phyloP scores from a whole-genome alignment of 30 jellyfish, hydroid and myxozoan genomes.

The Aurelia sp. region DNA sequence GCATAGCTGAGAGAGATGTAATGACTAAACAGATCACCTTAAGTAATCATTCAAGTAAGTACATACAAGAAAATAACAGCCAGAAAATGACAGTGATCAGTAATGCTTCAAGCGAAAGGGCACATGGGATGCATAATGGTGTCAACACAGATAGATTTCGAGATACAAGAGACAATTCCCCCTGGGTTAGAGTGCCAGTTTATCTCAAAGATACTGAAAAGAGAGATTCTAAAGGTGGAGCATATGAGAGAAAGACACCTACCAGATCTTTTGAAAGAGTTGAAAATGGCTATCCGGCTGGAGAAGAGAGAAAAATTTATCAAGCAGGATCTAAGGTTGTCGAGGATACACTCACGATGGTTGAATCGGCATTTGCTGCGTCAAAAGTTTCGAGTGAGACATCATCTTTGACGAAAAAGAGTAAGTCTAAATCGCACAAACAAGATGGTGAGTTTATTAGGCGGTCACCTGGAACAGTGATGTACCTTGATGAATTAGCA shows the following conservation, averaged over 20 bases:
- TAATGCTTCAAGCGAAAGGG: neutral
- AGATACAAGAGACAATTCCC: conserved; percentile 12
- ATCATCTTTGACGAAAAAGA: neutral
- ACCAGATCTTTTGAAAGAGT: neutral
- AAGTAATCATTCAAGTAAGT: neutral
- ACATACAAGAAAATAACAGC: conserved; percentile 2
- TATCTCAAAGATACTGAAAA: conserved; percentile 1
- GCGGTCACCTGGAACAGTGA: conserved; percentile 50
- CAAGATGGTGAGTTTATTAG: neutral
- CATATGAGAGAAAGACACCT: neutral
- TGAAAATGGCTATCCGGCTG: neutral
- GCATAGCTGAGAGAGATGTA: neutral
- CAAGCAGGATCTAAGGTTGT: neutral
- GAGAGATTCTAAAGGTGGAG: conserved; percentile 7
- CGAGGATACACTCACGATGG: conserved; percentile 41
- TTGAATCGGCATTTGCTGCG: conserved; percentile 55
- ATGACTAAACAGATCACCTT: neutral
- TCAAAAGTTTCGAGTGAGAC: conserved; percentile 8
- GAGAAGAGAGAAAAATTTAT: neutral
- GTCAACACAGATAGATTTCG: neutral
- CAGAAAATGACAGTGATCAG: neutral
- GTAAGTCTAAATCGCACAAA: conserved; percentile 1
- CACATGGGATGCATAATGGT: conserved; percentile 3
- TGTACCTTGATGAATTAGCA: conserved; percentile 66
- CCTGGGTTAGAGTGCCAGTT: conserved; percentile 69